Evolutionary conservation across 2,113 vertebrate species (phyloP).

Genomic region (Spheniscus mendiculus): DNA sequence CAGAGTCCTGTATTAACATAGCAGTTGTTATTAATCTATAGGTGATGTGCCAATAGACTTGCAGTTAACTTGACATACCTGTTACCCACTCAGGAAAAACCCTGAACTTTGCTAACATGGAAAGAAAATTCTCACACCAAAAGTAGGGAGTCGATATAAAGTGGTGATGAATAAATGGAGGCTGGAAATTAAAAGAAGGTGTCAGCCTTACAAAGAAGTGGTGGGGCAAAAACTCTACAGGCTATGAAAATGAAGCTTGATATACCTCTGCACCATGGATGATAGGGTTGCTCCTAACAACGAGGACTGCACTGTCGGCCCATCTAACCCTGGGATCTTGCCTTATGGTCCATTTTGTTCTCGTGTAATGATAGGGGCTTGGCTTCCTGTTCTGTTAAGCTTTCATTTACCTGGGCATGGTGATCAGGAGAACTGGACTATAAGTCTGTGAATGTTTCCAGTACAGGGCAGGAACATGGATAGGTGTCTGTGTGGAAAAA

Average conservation of each 20-base stretch:
- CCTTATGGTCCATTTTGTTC: neutral
- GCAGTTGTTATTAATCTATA: neutral
- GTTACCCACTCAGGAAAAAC: neutral
- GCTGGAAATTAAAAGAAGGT: neutral
- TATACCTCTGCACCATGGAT: neutral
- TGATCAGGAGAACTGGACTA: neutral
- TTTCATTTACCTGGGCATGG: neutral
- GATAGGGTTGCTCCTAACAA: neutral
- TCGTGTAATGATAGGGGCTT: neutral
- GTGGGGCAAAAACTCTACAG: neutral
- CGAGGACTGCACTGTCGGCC: neutral
- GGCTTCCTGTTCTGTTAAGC: neutral
- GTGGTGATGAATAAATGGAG: neutral
- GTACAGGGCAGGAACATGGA: neutral
- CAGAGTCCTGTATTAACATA: neutral
- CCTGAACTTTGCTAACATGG: neutral
- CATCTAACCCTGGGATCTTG: neutral
- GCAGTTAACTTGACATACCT: neutral
- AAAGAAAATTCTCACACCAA: neutral
- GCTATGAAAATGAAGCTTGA: neutral
- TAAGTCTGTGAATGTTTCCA: neutral
- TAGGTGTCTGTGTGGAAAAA: neutral
- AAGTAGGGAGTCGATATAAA: neutral
- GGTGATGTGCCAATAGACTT: neutral
- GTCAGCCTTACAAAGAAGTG: neutral